Evolutionary conservation across 2,113 vertebrate species (phyloP).

Genomic region (Rhodinocichla rosea): DNA sequence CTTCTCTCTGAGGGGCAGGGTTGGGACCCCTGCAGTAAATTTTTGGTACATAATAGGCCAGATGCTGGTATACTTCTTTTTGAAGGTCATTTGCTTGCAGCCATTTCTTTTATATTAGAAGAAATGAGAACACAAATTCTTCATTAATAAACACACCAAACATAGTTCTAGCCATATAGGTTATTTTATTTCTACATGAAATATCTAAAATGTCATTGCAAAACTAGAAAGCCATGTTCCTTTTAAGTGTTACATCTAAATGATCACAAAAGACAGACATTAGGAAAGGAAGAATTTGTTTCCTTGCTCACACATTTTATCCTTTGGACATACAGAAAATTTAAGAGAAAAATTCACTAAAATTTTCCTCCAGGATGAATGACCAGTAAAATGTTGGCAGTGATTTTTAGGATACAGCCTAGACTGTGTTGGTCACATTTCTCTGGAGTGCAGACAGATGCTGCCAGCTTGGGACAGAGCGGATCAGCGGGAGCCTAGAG

Average conservation of each 20-base stretch:
- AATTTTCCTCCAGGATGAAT: neutral
- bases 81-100: slow-evolving; percentile 84
- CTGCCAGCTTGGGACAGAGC: slow-evolving; percentile 16
- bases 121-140: slow-evolving; percentile 5
- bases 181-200: neutral
- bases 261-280: neutral
- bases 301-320: neutral
- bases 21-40: slow-evolving; percentile 91
- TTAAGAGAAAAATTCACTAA: neutral
- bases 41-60: slow-evolving; percentile 88
- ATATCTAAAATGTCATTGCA: neutral
- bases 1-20: slow-evolving; percentile 86
- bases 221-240: neutral
- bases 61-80: slow-evolving; percentile 87
- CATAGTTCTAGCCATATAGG: neutral
- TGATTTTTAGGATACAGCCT: neutral
- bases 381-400: neutral
- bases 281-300: neutral
- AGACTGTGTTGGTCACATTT: neutral
- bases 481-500: neutral
- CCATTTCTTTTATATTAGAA: slow-evolving; percentile 82
- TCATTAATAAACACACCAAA: neutral
- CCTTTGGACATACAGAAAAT: neutral
- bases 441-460: neutral
- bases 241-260: neutral